Conservation (phyloP, 2,797 vertebrate species). For the Takifugu ocellatus region DNA sequence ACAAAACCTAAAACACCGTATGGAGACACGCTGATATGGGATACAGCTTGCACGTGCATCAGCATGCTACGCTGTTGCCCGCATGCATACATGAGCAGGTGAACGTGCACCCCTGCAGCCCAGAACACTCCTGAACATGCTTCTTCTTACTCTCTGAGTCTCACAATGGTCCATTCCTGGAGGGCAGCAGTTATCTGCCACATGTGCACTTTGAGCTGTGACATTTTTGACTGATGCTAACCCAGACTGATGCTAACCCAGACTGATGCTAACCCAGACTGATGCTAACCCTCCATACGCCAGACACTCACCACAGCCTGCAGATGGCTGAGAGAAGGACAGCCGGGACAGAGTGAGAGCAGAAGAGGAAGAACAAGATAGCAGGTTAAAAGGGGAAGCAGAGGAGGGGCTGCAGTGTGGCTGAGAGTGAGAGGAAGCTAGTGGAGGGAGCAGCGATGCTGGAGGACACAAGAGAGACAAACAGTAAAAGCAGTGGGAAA, state of each 20-base stretch:
- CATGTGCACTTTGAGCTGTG: constrained; percentile 47
- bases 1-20: not conserved
- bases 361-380: not conserved
- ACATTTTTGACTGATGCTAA: constrained; percentile 38
- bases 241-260: too few species aligned
- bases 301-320: constrained; percentile 39
- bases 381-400: not conserved
- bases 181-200: constrained; percentile 47
- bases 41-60: not conserved
- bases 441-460: not conserved
- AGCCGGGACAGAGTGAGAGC: not conserved
- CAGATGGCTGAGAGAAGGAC: constrained; percentile 29
- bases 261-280: constrained; percentile 41
- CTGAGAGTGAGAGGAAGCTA: not conserved
- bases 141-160: constrained; percentile 22
- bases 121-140: not conserved
- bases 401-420: not conserved
- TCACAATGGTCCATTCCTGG: constrained; percentile 37
- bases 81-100: not conserved
- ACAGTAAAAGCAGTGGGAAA: not conserved
- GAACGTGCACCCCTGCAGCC: not conserved
- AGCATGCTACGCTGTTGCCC: not conserved
- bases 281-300: constrained; percentile 40
- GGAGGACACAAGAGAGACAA: not conserved
- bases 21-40: too few species aligned